Percentiles rank a stretch among this genome's conserved stretches.
These are phyloP conservation scores for Galagoides demidoff DNA, from an alignment of 2,797 vertebrate species.

Conservation along the genomic window DNA sequence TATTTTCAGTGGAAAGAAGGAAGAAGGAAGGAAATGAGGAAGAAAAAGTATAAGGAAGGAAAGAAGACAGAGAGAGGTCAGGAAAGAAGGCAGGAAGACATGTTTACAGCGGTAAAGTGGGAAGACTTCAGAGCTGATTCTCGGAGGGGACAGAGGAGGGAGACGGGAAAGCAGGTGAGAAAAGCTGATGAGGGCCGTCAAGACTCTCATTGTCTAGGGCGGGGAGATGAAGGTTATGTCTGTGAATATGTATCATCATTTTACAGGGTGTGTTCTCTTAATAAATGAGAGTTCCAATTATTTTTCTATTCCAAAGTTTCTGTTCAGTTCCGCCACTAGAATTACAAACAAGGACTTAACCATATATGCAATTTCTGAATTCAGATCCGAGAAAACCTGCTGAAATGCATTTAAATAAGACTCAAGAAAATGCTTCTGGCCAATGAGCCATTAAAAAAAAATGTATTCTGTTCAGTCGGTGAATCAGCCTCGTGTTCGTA, in stretches of 20 bases:
- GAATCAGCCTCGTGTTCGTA: neutral
- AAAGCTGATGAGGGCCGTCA: neutral
- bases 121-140: neutral
- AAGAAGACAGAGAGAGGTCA: too few species aligned
- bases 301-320: conserved; percentile 53
- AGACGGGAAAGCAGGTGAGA: neutral
- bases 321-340: conserved; percentile 38
- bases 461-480: neutral
- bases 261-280: conserved; percentile 42
- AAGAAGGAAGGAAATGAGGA: neutral
- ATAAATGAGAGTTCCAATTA: conserved; percentile 58
- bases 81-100: neutral
- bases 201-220: conserved; percentile 4
- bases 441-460: neutral
- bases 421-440: neutral
- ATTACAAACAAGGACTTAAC: conserved; percentile 31
- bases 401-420: conserved; percentile 20
- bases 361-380: neutral
- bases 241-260: conserved; percentile 61
- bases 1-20: neutral
- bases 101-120: neutral
- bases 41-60: neutral
- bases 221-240: conserved; percentile 44
- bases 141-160: neutral
- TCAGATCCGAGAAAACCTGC: conserved; percentile 17